Evolutionary conservation across 2,113 vertebrate species (phyloP), one percentile per base, ranked within the genome.

Genomic region (Upupa epops): DNA sequence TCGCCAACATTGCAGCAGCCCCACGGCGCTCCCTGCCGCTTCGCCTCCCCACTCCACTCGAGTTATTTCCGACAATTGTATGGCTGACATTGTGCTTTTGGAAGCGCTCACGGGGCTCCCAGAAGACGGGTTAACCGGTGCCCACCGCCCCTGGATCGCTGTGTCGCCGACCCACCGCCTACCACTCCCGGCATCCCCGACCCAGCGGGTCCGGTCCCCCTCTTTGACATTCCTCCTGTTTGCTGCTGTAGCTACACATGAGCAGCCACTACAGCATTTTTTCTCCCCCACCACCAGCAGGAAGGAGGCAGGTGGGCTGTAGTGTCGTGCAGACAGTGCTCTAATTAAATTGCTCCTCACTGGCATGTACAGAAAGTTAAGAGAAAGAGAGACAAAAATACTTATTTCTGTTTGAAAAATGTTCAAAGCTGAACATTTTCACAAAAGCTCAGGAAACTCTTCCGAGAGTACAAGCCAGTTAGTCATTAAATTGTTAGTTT

Each of bases 401-500:
- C 68, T 45, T 76, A 61, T 92, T 93, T 80, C 85, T 79, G 25
- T 90, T 86, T 84, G 90, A 91, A 79, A 71, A 83, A 59, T 54
- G 94, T 92, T 96, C 90, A 96, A 83, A 95, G 94, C 66, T 49
- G 79, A 32, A 76, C 14, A 5, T 70, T 94, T 83, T 26, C 29
- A 83, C 70, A 77, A 76, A 93, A 89, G 84, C 75, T 87, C 9
- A 16, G 68, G 70, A 86, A 90, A 75, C 15, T 94, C 94, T 91
- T 92, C 73, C 0, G 31, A 90, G 88, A 91, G 77, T 73, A 81
- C 77, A 70, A 90, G 58, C 73, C 76, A 72, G 88, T 89, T 92
- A 89, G 89, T 95, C 92, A 73, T 95, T 96, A 96, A 94, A 88
- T 90, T 81, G 73, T 74, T 92, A 94, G 89, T 95, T 96, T 94